phyloP scores from a whole-genome alignment of 2,113 vertebrate genomes.

The Empidonax alnorum region DNA sequence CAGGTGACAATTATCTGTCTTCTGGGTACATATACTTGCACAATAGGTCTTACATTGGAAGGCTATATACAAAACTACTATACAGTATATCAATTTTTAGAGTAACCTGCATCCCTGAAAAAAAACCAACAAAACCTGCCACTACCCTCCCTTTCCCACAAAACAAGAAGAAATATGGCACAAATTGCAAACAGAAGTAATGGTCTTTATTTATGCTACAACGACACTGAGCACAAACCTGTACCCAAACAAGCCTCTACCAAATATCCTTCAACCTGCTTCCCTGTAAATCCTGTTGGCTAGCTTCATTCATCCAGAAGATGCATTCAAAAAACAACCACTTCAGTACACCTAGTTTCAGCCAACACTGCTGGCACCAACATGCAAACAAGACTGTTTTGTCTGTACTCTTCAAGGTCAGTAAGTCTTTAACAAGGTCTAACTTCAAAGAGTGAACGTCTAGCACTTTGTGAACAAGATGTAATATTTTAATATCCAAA shows the following conservation, averaged over 20 bases:
- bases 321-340: background rate
- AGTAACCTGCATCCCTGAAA: background rate
- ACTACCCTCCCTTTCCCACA: background rate
- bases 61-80: background rate
- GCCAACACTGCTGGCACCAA: background rate
- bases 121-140: background rate
- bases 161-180: background rate
- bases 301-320: background rate
- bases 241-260: background rate
- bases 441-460: background rate
- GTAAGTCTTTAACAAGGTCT: background rate
- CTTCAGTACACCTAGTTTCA: background rate
- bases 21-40: background rate
- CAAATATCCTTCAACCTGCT: background rate
- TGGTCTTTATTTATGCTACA: background rate
- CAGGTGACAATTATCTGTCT: background rate
- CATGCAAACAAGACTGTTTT: background rate
- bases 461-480: background rate
- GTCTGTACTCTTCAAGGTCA: background rate
- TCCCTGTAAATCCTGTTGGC: background rate
- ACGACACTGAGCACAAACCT: background rate
- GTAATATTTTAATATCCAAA: background rate
- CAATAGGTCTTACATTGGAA: background rate
- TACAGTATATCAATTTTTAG: background rate
- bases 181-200: background rate